phyloP scores from a whole-genome alignment of 2,113 vertebrate species.

The Caretta caretta region DNA sequence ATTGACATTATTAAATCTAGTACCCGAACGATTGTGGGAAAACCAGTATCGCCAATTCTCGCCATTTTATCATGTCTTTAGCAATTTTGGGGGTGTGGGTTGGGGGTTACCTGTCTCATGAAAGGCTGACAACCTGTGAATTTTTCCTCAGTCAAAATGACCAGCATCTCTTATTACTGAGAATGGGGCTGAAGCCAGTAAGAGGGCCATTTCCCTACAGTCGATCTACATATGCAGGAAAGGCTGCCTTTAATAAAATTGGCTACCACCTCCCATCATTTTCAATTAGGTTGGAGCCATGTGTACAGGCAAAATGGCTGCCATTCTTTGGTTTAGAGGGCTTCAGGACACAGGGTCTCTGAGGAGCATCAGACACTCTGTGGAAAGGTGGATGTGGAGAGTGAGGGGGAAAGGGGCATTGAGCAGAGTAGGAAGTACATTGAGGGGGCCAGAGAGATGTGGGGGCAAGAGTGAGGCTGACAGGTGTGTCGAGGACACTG shows the following conservation, averaged over 20 bases:
- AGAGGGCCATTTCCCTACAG: background rate
- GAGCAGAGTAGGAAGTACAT: background rate
- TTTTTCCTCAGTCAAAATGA: background rate
- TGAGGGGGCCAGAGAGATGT: background rate
- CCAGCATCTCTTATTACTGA: background rate
- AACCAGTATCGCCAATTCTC: background rate
- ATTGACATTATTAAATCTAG: background rate
- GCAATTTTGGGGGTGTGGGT: background rate
- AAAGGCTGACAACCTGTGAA: background rate
- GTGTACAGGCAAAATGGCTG: background rate
- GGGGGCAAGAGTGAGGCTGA: background rate
- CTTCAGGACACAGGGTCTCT: background rate
- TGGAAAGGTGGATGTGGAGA: background rate
- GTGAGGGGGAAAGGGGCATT: background rate
- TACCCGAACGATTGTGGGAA: background rate
- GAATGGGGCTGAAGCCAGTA: background rate
- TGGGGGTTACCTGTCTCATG: background rate
- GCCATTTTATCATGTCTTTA: background rate
- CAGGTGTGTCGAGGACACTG: background rate
- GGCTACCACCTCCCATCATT: no score
- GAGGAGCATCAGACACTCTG: background rate
- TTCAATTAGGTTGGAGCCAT: background rate
- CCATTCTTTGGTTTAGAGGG: background rate
- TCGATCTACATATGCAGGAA: background rate
- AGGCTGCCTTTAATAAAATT: background rate